Percentiles rank a stretch among this genome's conserved stretches.
These are phyloP conservation scores for Chrysolina oricalcia DNA, from an alignment of 2,888 invertebrate genomes.

Conservation along the genomic window DNA sequence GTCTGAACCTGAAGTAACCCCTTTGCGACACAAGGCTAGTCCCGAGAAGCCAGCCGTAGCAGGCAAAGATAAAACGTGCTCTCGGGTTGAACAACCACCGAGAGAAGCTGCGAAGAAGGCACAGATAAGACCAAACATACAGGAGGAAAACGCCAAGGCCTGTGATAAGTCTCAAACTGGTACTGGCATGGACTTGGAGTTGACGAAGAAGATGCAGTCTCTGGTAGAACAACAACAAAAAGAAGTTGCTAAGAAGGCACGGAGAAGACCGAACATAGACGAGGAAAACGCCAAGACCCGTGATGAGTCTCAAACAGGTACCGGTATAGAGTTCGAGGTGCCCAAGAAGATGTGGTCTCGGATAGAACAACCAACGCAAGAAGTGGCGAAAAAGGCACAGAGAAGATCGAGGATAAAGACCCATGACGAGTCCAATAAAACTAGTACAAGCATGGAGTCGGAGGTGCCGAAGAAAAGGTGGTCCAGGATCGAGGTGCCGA, in stretches of 20 bases:
- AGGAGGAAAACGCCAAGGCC: no score
- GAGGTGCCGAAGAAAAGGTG: conserved; percentile 12
- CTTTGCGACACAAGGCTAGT: conserved; percentile 31
- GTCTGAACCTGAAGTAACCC: conserved; percentile 40
- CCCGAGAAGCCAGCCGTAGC: neutral
- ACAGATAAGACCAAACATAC: neutral
- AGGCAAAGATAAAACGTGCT: neutral
- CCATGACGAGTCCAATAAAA: no score
- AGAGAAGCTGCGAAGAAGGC: neutral
- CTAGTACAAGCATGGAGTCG: neutral
- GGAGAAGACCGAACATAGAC: neutral
- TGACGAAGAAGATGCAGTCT: conserved; percentile 1
- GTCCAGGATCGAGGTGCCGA: conserved; percentile 10
- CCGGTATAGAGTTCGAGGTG: neutral
- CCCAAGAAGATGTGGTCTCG: conserved; percentile 5
- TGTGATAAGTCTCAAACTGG: neutral
- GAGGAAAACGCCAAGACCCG: no score
- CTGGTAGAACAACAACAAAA: neutral
- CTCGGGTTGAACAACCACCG: neutral
- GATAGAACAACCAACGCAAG: neutral
- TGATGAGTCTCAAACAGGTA: neutral
- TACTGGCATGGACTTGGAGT: neutral
- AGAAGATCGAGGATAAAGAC: neutral
- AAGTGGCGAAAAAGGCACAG: neutral
- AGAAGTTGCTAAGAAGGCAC: neutral